Evolutionary conservation across 2,113 vertebrate species (phyloP), one percentile per base, ranked within the genome.

Genomic region (Heterochromis multidens): DNA sequence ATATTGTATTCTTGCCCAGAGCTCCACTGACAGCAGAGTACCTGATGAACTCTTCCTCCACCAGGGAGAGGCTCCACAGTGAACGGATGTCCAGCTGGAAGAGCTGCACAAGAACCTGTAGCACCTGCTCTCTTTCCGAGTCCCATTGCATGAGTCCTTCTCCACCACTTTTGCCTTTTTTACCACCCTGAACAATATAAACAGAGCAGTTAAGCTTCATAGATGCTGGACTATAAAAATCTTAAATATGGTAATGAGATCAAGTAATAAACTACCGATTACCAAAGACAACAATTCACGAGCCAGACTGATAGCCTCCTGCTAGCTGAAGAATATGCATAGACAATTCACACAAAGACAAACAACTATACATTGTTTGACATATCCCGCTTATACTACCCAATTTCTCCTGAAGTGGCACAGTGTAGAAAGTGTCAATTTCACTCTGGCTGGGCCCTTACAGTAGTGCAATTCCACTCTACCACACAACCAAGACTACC

Each of bases 1-100:
- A 76, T 14, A 49, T 1, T 59, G 33, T 46, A 29, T 31, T 43
- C 10, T 31, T 25, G 11, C 21, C 35, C 27, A 74, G 46, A 60
- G 14, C 29, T 62, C 31, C 25, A 19, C 6, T 46, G 29, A 54
- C 23, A 43, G 5, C 25, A 54, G 5, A 57, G 35, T 83, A 99
- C 98, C 97, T 97, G 88, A 97, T 95, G 93, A 99, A 99, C 35
- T 99, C 98, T 91, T 99, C 98, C 86, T 99, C 98, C 27, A 98
- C 97, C 33, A 95, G 21, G 1, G 96, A 97, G 80, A 97, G 96
- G 81, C 85, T 96, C 98, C 98, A 99, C 14, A 99, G 96, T 10
- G 94, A 95, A 54, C 93, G 95, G 63, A 99, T 96, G 72, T 99
- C 97, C 91, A 99, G 88, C 89, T 99, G 98, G 43, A 99, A 96